Percentiles rank a stretch among this genome's conserved stretches.
Evolutionary conservation across 2,797 vertebrate genomes (phyloP).

Genomic region (Enteromius treurensis): DNA sequence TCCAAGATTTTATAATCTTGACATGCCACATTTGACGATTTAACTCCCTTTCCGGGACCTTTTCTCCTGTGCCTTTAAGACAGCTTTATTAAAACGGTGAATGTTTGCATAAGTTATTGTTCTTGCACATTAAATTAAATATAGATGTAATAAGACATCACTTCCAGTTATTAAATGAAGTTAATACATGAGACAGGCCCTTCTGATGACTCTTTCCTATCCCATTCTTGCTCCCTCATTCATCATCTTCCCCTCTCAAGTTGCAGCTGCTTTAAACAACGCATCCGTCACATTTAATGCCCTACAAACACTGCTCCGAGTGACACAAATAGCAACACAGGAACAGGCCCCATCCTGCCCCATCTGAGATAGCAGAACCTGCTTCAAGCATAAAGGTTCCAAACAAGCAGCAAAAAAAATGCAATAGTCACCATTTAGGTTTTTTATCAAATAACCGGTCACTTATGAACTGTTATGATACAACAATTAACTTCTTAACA

Average conservation of each 20-base stretch:
- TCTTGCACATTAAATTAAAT: background rate
- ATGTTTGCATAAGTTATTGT: no score
- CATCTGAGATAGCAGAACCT: constrained; percentile 9
- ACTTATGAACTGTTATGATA: background rate
- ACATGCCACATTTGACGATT: background rate
- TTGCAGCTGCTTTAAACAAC: constrained; percentile 60
- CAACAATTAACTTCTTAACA: background rate
- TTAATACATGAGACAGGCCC: background rate
- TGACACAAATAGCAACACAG: constrained; percentile 68
- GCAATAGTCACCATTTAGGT: background rate
- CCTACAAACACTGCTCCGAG: constrained; percentile 46
- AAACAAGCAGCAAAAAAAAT: background rate
- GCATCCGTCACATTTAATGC: constrained; percentile 56
- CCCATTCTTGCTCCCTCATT: background rate
- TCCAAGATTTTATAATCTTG: background rate
- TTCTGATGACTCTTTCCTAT: background rate
- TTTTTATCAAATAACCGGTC: background rate
- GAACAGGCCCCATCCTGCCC: constrained; percentile 44
- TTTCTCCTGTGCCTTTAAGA: background rate
- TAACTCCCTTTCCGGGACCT: background rate
- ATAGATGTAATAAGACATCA: background rate
- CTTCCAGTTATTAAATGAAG: no score
- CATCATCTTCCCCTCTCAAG: background rate
- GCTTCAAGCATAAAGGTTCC: background rate
- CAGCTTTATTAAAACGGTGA: no score